Percentiles rank a stretch among this genome's conserved stretches.
Conservation (phyloP, 2,888 invertebrate species). For the Blera fallax region DNA sequence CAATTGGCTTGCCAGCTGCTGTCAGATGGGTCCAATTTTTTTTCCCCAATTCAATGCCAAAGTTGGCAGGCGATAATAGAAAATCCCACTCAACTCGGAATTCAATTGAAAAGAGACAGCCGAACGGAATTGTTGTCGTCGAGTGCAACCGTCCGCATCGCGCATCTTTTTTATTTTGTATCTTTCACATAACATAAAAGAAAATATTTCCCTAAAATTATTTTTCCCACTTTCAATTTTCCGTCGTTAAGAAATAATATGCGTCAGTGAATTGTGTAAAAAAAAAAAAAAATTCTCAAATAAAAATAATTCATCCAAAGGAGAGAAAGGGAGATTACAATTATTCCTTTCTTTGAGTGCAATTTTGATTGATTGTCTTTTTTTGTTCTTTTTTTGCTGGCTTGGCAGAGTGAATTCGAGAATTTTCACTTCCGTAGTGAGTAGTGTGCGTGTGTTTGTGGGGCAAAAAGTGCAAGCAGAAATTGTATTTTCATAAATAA, state of each 20-base stretch:
- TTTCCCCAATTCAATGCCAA: neutral
- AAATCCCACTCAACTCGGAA: conserved; percentile 50
- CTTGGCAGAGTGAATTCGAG: neutral
- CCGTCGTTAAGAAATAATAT: neutral
- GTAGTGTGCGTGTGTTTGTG: neutral
- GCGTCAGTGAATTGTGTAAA: conserved; percentile 1
- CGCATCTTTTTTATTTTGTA: conserved; percentile 65
- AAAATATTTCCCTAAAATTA: conserved; percentile 8
- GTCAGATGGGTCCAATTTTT: neutral
- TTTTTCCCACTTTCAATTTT: conserved; percentile 44
- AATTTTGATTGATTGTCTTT: conserved; percentile 13
- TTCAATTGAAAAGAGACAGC: conserved; percentile 69
- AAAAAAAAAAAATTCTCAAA: neutral
- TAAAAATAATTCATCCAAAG: too few species aligned
- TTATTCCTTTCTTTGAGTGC: conserved; percentile 18
- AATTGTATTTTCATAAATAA: conserved; percentile 13
- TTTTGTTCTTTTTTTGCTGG: neutral
- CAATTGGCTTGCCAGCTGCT: conserved; percentile 2
- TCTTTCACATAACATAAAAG: conserved; percentile 41
- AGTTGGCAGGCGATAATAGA: neutral
- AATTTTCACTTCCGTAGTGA: conserved; percentile 6
- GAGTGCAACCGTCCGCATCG: conserved; percentile 63
- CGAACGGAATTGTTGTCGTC: conserved; percentile 58
- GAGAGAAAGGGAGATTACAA: neutral
- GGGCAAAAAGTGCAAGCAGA: neutral